Base-by-base conservation (phyloP, 2,113 vertebrate species). In the Osmerus eperlanus region DNA sequence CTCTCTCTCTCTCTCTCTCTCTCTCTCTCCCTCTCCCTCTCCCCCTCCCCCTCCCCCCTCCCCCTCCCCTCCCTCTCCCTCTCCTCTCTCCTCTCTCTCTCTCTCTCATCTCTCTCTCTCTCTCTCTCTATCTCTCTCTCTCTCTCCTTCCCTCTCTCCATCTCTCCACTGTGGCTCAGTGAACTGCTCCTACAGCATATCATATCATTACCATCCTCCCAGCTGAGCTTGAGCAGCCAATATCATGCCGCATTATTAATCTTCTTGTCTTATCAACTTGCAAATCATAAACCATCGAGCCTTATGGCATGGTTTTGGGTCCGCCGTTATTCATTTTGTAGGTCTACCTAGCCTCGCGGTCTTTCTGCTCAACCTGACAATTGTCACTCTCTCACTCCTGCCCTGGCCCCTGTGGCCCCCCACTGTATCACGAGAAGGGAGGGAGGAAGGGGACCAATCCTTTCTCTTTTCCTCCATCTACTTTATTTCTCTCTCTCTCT, bases 191-290 rank as follows among this genome's bases (percentile, higher is more conserved):
- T 96, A 93, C 95, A 98, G 96, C 97, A 96, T 95, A 95, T 96
- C 94, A 95, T 93, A 97, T 98, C 96, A 99, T 98, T 98, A 98
- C 95, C 96, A 96, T 99, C 96, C 97, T 94, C 97, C 96, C 96
- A 97, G 96, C 97, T 97, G 96, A 95, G 96, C 95, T 93, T 94
- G 92, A 95, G 94, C 94, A 95, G 94, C 94, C 95, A 96, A 97
- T 98, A 98, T 95, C 94, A 96, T 94, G 95, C 94, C 92, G 95
- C 95, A 96, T 98, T 98, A 98, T 98, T 98, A 97, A 99, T 98
- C 96, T 98, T 98, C 96, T 97, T 98, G 97, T 98, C 96, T 98
- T 98, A 98, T 99, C 96, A 99, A 98, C 97, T 98, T 98, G 96
- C 97, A 98, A 97, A 98, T 98, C 97, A 96, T 94, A 97, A 98